Conservation (phyloP, 2,113 vertebrate genomes). For the Proterorhinus semilunaris region DNA sequence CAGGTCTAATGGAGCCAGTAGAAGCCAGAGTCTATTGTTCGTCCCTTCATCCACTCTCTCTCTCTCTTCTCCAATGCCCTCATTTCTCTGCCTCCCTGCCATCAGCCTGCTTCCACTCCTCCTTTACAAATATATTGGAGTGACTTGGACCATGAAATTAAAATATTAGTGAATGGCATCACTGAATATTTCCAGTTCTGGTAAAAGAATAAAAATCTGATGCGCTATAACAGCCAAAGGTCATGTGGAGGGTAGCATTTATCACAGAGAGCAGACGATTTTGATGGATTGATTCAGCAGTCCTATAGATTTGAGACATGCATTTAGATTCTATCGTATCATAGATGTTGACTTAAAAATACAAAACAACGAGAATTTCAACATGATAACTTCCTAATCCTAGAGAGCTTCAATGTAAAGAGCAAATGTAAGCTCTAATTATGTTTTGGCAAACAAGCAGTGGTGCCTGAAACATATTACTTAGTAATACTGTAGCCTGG, state of each 20-base stretch:
- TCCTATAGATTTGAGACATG: background rate
- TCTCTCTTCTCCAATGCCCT: constrained; percentile 10
- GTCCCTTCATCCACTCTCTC: constrained; percentile 9
- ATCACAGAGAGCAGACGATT: background rate
- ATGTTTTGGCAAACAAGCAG: too few relatives aligned
- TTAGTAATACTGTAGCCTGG: too few relatives aligned
- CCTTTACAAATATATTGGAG: constrained; percentile 72
- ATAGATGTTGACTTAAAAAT: too few relatives aligned
- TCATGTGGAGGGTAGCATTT: constrained; percentile 44
- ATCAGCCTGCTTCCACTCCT: constrained; percentile 27
- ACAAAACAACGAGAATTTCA: too few relatives aligned
- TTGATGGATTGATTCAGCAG: background rate
- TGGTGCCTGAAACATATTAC: too few relatives aligned
- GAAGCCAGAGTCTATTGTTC: constrained; percentile 21
- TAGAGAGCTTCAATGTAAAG: too few relatives aligned
- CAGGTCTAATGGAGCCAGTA: constrained; percentile 62
- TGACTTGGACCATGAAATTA: constrained; percentile 79
- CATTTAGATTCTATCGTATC: background rate
- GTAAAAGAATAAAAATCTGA: constrained; percentile 37
- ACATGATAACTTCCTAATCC: too few relatives aligned
- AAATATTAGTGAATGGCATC: constrained; percentile 76
- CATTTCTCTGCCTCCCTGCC: constrained; percentile 12
- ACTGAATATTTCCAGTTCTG: constrained; percentile 72
- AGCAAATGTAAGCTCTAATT: too few relatives aligned
- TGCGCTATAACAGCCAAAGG: constrained; percentile 35